A percentile compares a stretch with the other conserved stretches of the same genome.
Evolutionary conservation across 2,113 vertebrate species (phyloP).

Genomic region (Centrocercus urophasianus): DNA sequence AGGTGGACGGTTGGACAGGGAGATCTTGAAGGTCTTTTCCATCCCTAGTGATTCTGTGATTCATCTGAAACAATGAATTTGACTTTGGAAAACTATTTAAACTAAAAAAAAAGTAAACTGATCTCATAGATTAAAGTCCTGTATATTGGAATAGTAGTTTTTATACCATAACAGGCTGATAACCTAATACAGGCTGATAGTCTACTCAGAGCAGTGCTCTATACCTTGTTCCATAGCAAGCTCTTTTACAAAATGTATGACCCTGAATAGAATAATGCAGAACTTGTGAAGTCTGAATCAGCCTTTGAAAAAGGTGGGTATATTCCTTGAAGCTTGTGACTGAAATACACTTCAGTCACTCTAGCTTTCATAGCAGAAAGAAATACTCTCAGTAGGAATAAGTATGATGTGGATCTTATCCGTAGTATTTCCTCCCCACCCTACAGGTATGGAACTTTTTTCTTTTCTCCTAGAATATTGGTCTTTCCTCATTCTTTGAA

Average conservation of each 20-base stretch:
- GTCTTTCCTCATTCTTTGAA: neutral
- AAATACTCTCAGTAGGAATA: neutral
- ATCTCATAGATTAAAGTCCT: neutral
- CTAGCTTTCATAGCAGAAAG: neutral
- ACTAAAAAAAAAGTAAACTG: neutral
- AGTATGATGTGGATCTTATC: neutral
- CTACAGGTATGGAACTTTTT: neutral
- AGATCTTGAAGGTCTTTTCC: too few relatives aligned
- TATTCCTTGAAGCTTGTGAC: neutral
- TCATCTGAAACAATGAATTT: neutral
- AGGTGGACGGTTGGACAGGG: too few relatives aligned
- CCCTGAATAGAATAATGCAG: neutral
- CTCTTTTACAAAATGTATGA: neutral
- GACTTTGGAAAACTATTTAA: neutral
- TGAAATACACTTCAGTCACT: neutral
- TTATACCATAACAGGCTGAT: neutral
- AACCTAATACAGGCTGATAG: neutral
- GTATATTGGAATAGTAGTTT: neutral
- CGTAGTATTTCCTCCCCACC: neutral
- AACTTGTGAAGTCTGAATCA: neutral
- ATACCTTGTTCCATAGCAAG: neutral
- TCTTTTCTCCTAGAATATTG: neutral
- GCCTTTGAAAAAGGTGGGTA: neutral
- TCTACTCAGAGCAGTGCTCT: neutral
- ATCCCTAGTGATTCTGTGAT: too few relatives aligned